phyloP scores from a whole-genome alignment of 2,113 vertebrate species.

The Bubo blakistoni region DNA sequence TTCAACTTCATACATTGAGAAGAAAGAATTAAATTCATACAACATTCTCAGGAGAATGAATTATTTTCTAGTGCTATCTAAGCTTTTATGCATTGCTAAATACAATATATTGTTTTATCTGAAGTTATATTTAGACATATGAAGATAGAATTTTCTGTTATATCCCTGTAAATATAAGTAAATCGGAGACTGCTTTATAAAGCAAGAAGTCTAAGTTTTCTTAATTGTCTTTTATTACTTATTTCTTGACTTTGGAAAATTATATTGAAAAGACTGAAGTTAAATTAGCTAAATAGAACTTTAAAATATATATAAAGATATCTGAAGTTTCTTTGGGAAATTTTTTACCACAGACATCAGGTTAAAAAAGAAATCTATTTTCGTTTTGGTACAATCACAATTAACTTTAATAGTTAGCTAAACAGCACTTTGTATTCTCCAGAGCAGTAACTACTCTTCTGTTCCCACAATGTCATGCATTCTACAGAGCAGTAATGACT shows the following conservation, averaged over 20 bases:
- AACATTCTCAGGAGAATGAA: neutral
- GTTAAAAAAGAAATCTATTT: conserved; percentile 39
- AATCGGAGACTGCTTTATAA: neutral
- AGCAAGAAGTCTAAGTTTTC: neutral
- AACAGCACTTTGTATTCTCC: conserved; percentile 55
- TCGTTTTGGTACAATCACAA: conserved; percentile 37
- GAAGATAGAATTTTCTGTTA: neutral
- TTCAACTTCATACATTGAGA: neutral
- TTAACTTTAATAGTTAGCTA: conserved; percentile 38
- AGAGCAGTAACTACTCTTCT: conserved; percentile 49
- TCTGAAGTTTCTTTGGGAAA: neutral
- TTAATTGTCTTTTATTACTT: neutral
- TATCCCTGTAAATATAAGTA: neutral
- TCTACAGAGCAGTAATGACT: conserved; percentile 51
- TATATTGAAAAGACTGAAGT: neutral
- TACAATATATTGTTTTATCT: neutral
- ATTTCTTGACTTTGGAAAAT: neutral
- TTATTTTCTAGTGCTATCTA: neutral
- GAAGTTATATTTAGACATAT: neutral
- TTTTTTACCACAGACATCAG: neutral
- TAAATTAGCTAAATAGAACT: neutral
- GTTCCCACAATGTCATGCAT: conserved; percentile 36
- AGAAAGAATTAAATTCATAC: neutral
- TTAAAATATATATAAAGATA: neutral
- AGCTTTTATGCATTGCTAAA: neutral